phyloP scores from a whole-genome alignment of 2,888 invertebrate species.

The Rhimphoctona megacephalus region DNA sequence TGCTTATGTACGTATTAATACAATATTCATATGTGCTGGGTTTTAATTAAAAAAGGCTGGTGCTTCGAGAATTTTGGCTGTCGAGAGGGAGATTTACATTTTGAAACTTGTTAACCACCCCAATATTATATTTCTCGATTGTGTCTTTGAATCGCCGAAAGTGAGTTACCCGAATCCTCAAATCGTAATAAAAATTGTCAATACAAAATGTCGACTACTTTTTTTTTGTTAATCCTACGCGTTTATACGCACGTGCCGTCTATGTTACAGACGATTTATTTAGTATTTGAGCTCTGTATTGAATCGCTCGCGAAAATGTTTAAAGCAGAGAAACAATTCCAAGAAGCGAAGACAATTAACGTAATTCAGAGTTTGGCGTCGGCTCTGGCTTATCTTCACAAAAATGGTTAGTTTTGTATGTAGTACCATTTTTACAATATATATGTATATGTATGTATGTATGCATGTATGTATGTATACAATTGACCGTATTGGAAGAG shows the following conservation, averaged over 20 bases:
- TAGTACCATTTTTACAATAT: too few relatives aligned
- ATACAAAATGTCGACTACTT: background rate
- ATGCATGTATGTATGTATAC: too few relatives aligned
- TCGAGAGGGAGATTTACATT: constrained; percentile 86
- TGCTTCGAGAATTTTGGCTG: constrained; percentile 79
- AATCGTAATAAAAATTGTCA: background rate
- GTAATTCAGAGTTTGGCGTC: constrained; percentile 82
- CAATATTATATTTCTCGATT: constrained; percentile 86
- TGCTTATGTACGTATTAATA: background rate
- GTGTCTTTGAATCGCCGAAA: constrained; percentile 86
- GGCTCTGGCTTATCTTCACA: constrained; percentile 84
- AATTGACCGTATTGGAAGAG: too few relatives aligned
- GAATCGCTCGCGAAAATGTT: constrained; percentile 85
- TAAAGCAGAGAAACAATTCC: constrained; percentile 79
- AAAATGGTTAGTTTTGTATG: constrained; percentile 81
- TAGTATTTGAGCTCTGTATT: constrained; percentile 86
- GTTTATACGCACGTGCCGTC: background rate
- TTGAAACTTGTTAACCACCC: constrained; percentile 86
- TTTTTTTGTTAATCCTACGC: background rate
- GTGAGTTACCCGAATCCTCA: constrained; percentile 45
- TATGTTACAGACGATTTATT: constrained; percentile 85
- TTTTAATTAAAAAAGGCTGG: constrained; percentile 68
- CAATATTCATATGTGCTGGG: background rate
- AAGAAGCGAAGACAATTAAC: constrained; percentile 80
- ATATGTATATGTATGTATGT: too few relatives aligned